phyloP scores from a whole-genome alignment of 2,888 invertebrate genomes.

The Bembecia ichneumoniformis region DNA sequence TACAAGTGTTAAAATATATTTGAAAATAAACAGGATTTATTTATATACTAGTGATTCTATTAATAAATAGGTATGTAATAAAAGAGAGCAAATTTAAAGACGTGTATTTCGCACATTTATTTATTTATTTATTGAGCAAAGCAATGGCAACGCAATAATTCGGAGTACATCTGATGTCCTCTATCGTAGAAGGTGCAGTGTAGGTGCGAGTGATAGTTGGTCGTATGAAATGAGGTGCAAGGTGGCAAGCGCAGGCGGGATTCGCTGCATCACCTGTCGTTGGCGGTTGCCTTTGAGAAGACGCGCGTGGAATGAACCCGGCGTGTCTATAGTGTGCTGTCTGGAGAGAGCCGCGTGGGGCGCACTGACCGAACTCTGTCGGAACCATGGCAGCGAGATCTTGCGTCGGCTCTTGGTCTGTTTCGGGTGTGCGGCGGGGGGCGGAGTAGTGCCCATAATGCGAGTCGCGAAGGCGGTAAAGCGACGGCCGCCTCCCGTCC shows the following conservation, averaged over 20 bases:
- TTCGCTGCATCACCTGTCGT: conserved; percentile 46
- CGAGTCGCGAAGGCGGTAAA: conserved; percentile 15
- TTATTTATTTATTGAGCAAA: too few species aligned
- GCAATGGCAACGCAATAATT: too few species aligned
- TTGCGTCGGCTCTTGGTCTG: conserved; percentile 84
- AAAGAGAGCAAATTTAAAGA: too few species aligned
- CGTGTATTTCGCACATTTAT: too few species aligned
- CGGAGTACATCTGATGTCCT: too few species aligned
- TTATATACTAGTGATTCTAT: too few species aligned
- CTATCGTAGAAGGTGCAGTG: too few species aligned
- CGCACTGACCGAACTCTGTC: conserved; percentile 83
- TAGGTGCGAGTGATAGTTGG: conserved; percentile 2
- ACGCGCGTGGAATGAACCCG: conserved; percentile 86
- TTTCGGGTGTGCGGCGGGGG: conserved; percentile 39
- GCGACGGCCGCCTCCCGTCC: conserved; percentile 24
- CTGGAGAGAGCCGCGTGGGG: conserved; percentile 83
- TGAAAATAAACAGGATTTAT: too few species aligned
- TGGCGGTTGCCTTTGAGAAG: conserved; percentile 79
- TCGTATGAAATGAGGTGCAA: conserved; percentile 1
- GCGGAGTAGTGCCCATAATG: conserved; percentile 28
- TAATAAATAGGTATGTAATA: too few species aligned
- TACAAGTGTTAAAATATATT: too few species aligned
- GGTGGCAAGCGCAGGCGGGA: not conserved
- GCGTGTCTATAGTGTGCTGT: conserved; percentile 92
- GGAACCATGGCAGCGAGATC: conserved; percentile 92